Evolutionary conservation across 2,113 vertebrate species (phyloP).

Genomic region (Microcebus ravelobensis): DNA sequence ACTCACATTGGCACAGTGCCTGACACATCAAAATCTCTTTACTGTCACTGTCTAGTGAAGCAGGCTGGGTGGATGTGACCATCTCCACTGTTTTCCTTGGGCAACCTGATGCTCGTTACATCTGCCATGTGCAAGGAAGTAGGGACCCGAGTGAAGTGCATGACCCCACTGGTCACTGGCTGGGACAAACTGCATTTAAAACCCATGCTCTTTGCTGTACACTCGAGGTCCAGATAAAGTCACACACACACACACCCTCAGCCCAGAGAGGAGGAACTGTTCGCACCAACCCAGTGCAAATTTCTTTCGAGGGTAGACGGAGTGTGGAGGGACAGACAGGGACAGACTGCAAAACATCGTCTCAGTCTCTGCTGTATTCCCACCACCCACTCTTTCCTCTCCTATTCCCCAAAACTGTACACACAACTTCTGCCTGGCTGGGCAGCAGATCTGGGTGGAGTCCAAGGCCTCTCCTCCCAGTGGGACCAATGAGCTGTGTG

Average conservation of each 20-base stretch:
- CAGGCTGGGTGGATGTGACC: neutral
- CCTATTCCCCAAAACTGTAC: neutral
- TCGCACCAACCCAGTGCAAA: neutral
- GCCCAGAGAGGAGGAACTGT: neutral
- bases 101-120: neutral
- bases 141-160: neutral
- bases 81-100: neutral
- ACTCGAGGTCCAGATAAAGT: neutral
- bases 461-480: neutral
- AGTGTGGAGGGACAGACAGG: no score
- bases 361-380: neutral
- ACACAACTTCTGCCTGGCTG: no score
- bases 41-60: neutral
- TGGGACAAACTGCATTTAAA: neutral
- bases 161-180: neutral
- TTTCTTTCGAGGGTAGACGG: neutral
- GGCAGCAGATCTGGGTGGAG: neutral
- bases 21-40: neutral
- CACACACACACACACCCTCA: neutral
- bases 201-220: neutral
- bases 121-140: neutral
- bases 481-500: rapidly evolving
- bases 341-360: neutral
- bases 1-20: neutral
- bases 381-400: neutral